Conservation (phyloP, 2,113 vertebrate species). For the Cebidichthys violaceus region DNA sequence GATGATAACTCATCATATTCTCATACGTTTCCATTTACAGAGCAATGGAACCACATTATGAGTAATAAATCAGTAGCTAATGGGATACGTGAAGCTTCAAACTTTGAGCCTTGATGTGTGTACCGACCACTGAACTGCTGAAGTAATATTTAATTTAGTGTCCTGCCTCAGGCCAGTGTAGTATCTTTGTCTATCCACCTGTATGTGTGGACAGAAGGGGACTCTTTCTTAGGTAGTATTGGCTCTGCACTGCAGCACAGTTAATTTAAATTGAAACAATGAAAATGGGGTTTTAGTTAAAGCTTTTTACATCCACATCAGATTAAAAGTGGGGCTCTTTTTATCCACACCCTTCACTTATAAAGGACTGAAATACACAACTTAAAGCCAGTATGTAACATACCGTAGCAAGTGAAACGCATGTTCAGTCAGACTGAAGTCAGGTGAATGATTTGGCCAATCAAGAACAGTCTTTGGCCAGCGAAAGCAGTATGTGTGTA, state of each 20-base stretch:
- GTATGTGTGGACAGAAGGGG: not conserved
- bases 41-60: constrained; percentile 57
- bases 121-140: constrained; percentile 55
- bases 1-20: constrained; percentile 71
- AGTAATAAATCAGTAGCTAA: constrained; percentile 70
- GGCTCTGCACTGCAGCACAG: not conserved
- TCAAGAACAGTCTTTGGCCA: not conserved
- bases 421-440: not conserved
- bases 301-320: not conserved
- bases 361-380: not conserved
- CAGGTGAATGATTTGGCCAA: not conserved
- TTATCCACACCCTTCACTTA: not conserved
- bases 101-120: constrained; percentile 52
- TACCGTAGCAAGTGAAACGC: not conserved
- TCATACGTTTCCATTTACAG: constrained; percentile 72
- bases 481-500: not conserved
- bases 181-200: not conserved
- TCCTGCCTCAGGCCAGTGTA: constrained; percentile 18
- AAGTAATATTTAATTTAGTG: constrained; percentile 34
- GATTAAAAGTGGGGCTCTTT: not conserved
- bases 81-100: constrained; percentile 53
- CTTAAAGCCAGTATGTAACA: not conserved
- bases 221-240: not conserved
- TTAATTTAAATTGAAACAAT: not conserved
- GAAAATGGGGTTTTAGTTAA: not conserved